A percentile compares a stretch with the other conserved stretches of the same genome.
Conservation (phyloP, 2,797 vertebrate genomes). For the Mormyrus proboscirostris region DNA sequence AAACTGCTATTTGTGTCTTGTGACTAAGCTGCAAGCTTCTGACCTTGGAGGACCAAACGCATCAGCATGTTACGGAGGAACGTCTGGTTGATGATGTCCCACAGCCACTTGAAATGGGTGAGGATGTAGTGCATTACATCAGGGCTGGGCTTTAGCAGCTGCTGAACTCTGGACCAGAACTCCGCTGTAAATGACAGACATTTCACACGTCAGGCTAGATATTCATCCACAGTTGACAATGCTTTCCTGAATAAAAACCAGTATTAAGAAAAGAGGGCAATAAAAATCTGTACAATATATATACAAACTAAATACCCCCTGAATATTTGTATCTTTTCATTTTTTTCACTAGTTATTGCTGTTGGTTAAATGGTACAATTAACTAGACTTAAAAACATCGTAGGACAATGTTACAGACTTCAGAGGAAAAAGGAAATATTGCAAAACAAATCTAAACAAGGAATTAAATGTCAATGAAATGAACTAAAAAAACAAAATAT, state of each 20-base stretch:
- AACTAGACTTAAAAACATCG: neutral
- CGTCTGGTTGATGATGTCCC: slow-evolving; percentile 77
- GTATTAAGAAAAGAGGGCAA: neutral
- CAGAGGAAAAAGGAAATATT: neutral
- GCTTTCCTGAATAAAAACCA: neutral
- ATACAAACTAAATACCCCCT: neutral
- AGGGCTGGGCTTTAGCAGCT: slow-evolving; percentile 71
- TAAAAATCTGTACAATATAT: neutral
- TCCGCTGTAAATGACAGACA: slow-evolving; percentile 59
- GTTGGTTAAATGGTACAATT: neutral
- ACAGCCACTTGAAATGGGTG: slow-evolving; percentile 81
- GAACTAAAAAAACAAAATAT: neutral
- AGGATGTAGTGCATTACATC: slow-evolving; percentile 69
- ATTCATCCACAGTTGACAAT: neutral
- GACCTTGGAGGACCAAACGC: slow-evolving; percentile 80
- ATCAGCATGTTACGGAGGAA: slow-evolving; percentile 75
- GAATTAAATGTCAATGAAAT: neutral
- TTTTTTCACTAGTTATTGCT: neutral
- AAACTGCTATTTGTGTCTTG: neutral
- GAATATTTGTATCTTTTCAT: neutral
- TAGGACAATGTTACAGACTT: neutral
- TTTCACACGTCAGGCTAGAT: neutral
- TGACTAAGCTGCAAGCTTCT: neutral
- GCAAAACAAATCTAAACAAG: neutral
- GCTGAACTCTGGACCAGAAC: slow-evolving; percentile 66